Conservation (phyloP, 2,888 invertebrate genomes). For the Protonemura montana region DNA sequence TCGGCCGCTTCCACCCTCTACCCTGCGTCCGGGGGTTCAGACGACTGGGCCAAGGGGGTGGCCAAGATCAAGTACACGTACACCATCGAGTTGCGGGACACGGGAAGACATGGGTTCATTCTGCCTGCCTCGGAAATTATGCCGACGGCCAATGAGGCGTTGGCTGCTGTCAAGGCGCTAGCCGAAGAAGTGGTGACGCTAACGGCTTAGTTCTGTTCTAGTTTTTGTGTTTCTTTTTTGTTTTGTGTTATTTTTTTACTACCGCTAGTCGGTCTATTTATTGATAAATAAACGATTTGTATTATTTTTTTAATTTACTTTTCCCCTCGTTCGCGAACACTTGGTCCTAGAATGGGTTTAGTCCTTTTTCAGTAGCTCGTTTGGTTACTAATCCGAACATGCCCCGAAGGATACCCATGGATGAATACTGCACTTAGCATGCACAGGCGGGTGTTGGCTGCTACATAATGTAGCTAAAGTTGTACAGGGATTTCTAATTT, state of each 20-base stretch:
- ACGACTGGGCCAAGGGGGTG: slow-evolving; percentile 90
- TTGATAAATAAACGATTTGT: background rate
- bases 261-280: background rate
- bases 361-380: too few species aligned
- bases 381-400: too few species aligned
- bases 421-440: too few species aligned
- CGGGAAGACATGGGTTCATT: slow-evolving; percentile 85
- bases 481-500: too few species aligned
- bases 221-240: background rate
- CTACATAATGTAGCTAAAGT: too few species aligned
- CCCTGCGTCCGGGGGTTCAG: slow-evolving; percentile 76
- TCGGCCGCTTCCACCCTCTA: slow-evolving; percentile 80
- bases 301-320: background rate
- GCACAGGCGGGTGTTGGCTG: too few species aligned
- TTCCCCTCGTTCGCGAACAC: too few species aligned
- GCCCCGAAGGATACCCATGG: too few species aligned
- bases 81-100: slow-evolving; percentile 88
- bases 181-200: slow-evolving; percentile 51
- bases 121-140: slow-evolving; percentile 80
- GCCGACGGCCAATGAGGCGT: slow-evolving; percentile 77
- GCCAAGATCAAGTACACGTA: slow-evolving; percentile 86
- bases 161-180: slow-evolving; percentile 74
- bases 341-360: too few species aligned
- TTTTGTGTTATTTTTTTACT: background rate
- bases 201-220: background rate